These are phyloP conservation scores for Globodera ellingtonae DNA, from an alignment of 1,140 invertebrate genomes.

Conservation along the genomic window DNA sequence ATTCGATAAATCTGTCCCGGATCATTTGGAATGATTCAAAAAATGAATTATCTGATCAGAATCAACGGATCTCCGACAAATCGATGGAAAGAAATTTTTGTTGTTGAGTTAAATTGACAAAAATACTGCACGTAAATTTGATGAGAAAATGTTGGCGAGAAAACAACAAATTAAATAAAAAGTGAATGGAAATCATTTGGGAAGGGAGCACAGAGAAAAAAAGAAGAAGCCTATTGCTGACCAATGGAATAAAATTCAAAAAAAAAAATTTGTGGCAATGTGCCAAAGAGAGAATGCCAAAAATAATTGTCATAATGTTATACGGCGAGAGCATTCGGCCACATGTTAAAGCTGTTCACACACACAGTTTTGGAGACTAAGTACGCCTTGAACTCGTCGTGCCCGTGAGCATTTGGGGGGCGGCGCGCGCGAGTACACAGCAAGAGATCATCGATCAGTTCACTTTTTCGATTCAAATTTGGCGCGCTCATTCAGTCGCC, in stretches of 20 bases:
- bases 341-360: background rate
- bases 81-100: background rate
- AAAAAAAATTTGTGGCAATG: background rate
- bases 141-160: background rate
- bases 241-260: background rate
- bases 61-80: background rate
- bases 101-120: background rate
- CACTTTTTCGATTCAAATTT: background rate
- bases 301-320: background rate
- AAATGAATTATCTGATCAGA: too few species aligned
- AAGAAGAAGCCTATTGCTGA: constrained; percentile 12
- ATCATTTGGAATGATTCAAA: too few species aligned
- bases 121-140: background rate
- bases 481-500: too few species aligned
- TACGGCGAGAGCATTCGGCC: too few species aligned
- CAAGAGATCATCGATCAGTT: background rate
- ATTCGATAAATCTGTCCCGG: too few species aligned
- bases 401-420: too few species aligned
- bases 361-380: background rate
- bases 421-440: too few species aligned
- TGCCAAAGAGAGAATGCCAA: constrained; percentile 5
- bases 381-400: too few species aligned
- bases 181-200: constrained; percentile 1
- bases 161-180: constrained; percentile 5
- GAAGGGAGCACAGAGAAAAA: constrained; percentile 1